Evolutionary conservation across 1,140 invertebrate genomes (phyloP), one percentile per base, ranked within the genome.

Genomic region (Psix sp.): DNA sequence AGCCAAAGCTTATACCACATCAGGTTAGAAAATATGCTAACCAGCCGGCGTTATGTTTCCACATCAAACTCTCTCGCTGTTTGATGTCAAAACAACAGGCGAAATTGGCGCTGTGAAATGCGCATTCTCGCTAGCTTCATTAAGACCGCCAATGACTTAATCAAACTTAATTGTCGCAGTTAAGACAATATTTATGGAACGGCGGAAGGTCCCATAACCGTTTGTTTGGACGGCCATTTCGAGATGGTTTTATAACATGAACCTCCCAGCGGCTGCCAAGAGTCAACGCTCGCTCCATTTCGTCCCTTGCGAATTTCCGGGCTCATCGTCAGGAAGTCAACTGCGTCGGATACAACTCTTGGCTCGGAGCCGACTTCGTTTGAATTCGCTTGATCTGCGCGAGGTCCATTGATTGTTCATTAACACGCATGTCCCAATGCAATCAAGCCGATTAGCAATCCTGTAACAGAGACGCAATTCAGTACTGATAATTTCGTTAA

Each of bases 201-300:
- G n/a, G n/a, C n/a, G n/a, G n/a, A n/a, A n/a, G n/a, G n/a, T n/a
- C n/a, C n/a, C n/a, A n/a, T 49, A 60, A 43, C 36, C 3, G 33
- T 57, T 63, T 60, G 59, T 65, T 65, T 59, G 42, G 38, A 39
- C 51, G 45, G 9, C 42, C 18, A 35, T 33, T 62, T 62, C 17
- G 2, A 26, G 2, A n/a, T 33, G n/a, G 45, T 72, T 59, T 65
- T 52, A 52, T 60, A 60, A 65, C 20, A 43, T 10, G 39, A 38
- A 10, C 29, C 29, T 5, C 9, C 4, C 21, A 24, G 21, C 21
- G 4, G 21, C 9, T 14, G 42, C 40, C 46, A 52, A 33, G n/a
- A 6, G 10, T 74, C 71, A 67, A 66, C 38, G 70, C 46, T 62
- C 57, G 71, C 56, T 74, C 62, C 62, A 67, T 67, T 74, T 73